Evolutionary conservation across 2,888 invertebrate genomes (phyloP).

Genomic region (Omphaloscelis lunosa): DNA sequence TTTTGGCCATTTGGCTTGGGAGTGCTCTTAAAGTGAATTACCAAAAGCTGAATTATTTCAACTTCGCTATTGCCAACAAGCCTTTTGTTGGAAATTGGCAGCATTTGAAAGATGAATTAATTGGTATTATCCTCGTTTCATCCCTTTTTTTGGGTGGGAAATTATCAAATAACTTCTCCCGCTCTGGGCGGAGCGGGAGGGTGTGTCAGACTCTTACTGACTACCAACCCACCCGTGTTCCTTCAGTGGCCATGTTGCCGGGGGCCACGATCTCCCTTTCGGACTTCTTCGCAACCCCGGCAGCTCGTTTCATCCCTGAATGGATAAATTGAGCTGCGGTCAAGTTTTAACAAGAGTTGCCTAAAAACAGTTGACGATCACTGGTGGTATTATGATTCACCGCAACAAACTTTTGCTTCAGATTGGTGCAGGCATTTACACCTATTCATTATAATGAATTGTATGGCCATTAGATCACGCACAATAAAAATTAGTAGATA

Average conservation of each 20-base stretch:
- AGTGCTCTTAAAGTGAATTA: neutral
- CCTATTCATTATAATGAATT: constrained; percentile 63
- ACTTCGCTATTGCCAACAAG: neutral
- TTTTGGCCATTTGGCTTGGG: neutral
- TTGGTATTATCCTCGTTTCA: neutral
- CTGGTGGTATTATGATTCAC: constrained; percentile 80
- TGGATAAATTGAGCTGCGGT: neutral
- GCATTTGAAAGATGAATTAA: neutral
- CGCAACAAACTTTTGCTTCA: constrained; percentile 76
- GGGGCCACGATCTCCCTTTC: no score
- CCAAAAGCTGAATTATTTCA: neutral
- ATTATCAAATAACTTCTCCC: no score
- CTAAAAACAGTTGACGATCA: constrained; percentile 75
- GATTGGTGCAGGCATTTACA: constrained; percentile 75
- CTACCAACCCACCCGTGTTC: no score
- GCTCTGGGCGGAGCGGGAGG: no score
- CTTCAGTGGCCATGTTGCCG: no score
- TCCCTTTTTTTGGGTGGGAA: no score
- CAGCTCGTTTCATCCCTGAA: neutral
- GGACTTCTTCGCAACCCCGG: no score
- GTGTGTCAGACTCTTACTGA: no score
- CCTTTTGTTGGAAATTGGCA: neutral
- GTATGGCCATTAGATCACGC: constrained; percentile 61
- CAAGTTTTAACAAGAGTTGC: neutral
- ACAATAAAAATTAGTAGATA: constrained; percentile 27